Evolutionary conservation across 1,140 invertebrate species (phyloP).

Genomic region (Caerostris extrusa): DNA sequence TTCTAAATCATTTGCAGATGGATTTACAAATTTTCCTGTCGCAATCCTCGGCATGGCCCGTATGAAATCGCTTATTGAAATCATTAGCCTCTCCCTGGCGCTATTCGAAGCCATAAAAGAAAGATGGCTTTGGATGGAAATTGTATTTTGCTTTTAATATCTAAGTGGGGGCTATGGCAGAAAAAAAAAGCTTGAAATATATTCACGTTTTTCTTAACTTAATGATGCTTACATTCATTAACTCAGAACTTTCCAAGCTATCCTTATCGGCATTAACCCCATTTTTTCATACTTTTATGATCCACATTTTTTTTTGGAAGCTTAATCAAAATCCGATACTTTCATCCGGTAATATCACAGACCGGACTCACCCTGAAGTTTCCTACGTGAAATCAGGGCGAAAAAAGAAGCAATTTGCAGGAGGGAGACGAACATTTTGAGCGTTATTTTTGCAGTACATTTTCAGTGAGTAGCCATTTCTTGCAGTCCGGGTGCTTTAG

Average conservation of each 20-base stretch:
- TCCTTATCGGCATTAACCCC: constrained; percentile 65
- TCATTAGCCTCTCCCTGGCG: constrained; percentile 15
- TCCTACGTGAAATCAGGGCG: background rate
- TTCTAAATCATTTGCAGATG: background rate
- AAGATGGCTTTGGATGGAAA: constrained; percentile 57
- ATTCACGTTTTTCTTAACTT: constrained; percentile 70
- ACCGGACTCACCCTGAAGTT: constrained; percentile 46
- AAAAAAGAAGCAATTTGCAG: constrained; percentile 51
- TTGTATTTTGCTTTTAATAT: constrained; percentile 67
- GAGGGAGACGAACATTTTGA: constrained; percentile 25
- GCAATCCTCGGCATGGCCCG: background rate
- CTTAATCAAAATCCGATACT: constrained; percentile 75
- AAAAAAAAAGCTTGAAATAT: constrained; percentile 49
- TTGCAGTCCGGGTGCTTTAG: background rate
- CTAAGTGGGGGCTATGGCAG: constrained; percentile 5
- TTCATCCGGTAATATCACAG: constrained; percentile 57
- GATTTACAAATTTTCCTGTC: constrained; percentile 19
- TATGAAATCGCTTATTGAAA: constrained; percentile 38
- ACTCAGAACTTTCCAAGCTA: constrained; percentile 9
- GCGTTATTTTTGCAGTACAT: constrained; percentile 43
- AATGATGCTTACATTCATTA: constrained; percentile 74
- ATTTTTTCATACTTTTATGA: constrained; percentile 59
- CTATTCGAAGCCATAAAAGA: constrained; percentile 43
- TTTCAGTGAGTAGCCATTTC: constrained; percentile 14
- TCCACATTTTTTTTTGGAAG: constrained; percentile 52